A percentile compares a stretch with the other conserved stretches of the same genome.
phyloP scores from a whole-genome alignment of 2,888 invertebrate genomes.

The Seira musarum region DNA sequence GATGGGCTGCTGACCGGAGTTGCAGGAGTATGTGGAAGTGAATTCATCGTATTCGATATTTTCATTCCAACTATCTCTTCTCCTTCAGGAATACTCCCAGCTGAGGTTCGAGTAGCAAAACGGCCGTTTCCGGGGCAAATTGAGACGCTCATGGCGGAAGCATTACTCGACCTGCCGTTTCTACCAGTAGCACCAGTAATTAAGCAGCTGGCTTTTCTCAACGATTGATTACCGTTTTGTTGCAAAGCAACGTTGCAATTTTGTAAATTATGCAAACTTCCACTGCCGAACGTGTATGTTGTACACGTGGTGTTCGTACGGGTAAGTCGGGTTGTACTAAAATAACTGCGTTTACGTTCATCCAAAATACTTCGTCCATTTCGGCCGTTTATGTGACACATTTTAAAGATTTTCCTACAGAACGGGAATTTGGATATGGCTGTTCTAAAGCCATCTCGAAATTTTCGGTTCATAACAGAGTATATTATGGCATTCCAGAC shows the following conservation, averaged over 20 bases:
- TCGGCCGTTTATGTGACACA: not conserved
- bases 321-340: slow-evolving; percentile 49
- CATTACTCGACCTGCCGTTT: slow-evolving; percentile 3
- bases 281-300: slow-evolving; percentile 62
- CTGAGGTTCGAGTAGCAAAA: not conserved
- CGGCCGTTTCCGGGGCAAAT: slow-evolving; percentile 38
- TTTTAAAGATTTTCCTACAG: slow-evolving; percentile 38
- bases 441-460: slow-evolving; percentile 70
- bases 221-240: not conserved
- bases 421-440: slow-evolving; percentile 63
- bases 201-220: slow-evolving; percentile 30
- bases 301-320: slow-evolving; percentile 66
- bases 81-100: not conserved
- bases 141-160: slow-evolving; percentile 27
- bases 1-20: not conserved
- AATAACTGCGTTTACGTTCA: slow-evolving; percentile 28
- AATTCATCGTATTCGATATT: slow-evolving; percentile 20
- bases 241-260: slow-evolving; percentile 15
- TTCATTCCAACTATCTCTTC: not conserved
- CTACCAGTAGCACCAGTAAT: not conserved
- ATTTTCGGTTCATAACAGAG: slow-evolving; percentile 71
- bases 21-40: not conserved
- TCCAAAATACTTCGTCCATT: slow-evolving; percentile 26
- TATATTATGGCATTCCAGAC: slow-evolving; percentile 71
- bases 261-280: slow-evolving; percentile 46